A percentile compares a stretch with the other conserved stretches of the same genome.
These are phyloP conservation scores for Strigops habroptila DNA, from an alignment of 2,113 vertebrate genomes.

Conservation along the genomic window DNA sequence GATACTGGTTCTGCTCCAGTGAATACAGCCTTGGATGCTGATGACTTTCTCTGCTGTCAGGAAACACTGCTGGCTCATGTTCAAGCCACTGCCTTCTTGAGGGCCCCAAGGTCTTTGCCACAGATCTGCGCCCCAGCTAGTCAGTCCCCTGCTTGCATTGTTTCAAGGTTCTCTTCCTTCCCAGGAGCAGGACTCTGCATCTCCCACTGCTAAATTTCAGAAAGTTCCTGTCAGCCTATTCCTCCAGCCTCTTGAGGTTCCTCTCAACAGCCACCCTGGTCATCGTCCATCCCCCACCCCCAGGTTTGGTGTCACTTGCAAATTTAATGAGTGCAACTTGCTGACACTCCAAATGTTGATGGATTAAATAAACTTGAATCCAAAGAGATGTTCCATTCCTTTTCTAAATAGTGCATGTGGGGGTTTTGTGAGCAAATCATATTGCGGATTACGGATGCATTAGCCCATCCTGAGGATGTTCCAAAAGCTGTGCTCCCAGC, in stretches of 20 bases:
- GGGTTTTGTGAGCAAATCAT: not conserved
- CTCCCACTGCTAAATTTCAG: not conserved
- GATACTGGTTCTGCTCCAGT: not conserved
- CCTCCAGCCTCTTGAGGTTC: not conserved
- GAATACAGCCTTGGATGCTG: not conserved
- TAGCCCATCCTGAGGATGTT: not conserved
- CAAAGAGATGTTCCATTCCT: not conserved
- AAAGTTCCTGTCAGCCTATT: not conserved
- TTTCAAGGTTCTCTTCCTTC: not conserved
- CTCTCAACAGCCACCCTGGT: not conserved
- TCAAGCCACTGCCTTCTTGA: not conserved
- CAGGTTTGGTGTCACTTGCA: not conserved
- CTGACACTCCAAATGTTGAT: not conserved
- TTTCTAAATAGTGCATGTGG: not conserved
- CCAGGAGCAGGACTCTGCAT: not conserved
- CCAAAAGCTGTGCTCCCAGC: not conserved
- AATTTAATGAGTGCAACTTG: not conserved
- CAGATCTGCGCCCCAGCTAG: not conserved
- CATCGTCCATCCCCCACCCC: rapidly evolving
- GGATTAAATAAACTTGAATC: not conserved
- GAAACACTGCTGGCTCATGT: not conserved
- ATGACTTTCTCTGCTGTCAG: not conserved
- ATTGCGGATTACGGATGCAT: not conserved
- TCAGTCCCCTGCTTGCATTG: not conserved
- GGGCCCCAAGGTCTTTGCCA: not conserved